These are phyloP conservation scores for Eremobia ochroleuca DNA, from an alignment of 2,888 invertebrate genomes.

Conservation along the genomic window DNA sequence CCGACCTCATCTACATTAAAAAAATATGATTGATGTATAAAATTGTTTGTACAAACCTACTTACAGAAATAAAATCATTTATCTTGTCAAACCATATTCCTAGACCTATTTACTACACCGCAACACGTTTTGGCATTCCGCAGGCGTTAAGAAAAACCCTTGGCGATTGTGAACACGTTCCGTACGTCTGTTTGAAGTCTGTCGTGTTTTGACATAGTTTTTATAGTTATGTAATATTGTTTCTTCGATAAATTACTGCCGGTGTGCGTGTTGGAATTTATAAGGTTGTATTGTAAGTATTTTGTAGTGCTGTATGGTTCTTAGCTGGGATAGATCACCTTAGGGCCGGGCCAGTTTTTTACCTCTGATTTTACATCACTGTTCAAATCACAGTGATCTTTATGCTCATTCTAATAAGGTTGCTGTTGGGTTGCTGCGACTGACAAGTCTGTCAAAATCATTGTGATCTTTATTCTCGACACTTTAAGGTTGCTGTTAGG, in stretches of 20 bases:
- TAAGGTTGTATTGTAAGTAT: neutral
- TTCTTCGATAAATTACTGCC: conserved; percentile 21
- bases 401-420: too few relatives aligned
- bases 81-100: conserved; percentile 6
- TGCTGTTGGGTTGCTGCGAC: too few relatives aligned
- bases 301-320: neutral
- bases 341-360: too few relatives aligned
- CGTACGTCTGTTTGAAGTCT: conserved; percentile 58
- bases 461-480: too few relatives aligned
- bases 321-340: neutral
- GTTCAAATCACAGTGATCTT: too few relatives aligned
- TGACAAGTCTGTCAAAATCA: too few relatives aligned
- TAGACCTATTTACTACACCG: conserved; percentile 2
- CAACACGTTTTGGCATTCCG: conserved; percentile 51
- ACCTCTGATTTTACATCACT: too few relatives aligned
- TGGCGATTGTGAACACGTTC: conserved; percentile 61
- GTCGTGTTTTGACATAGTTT: conserved; percentile 58
- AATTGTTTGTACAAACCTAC: too few relatives aligned
- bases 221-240: conserved; percentile 49
- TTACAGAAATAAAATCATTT: too few relatives aligned
- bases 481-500: too few relatives aligned
- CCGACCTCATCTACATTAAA: too few relatives aligned
- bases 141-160: conserved; percentile 48
- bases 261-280: conserved; percentile 12
- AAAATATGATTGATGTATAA: too few relatives aligned